These are phyloP conservation scores for Lutraria rhynchaena DNA, from an alignment of 1,140 invertebrate species.

Conservation along the genomic window DNA sequence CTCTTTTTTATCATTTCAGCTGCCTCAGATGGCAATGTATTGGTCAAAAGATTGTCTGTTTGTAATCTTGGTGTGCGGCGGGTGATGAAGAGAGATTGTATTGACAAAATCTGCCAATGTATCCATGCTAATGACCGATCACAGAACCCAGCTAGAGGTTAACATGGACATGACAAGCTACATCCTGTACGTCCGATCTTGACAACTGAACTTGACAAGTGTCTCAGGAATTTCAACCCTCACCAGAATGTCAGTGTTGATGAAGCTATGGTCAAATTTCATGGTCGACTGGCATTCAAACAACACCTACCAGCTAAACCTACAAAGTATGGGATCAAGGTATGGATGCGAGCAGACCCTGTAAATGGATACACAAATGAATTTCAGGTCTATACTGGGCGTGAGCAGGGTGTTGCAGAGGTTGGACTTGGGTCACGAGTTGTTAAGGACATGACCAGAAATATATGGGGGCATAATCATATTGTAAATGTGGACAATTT, in stretches of 20 bases:
- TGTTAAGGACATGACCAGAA: neutral
- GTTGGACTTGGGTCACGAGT: slow-evolving; percentile 6
- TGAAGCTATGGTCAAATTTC: slow-evolving; percentile 55
- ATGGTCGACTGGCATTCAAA: slow-evolving; percentile 50
- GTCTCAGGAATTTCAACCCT: slow-evolving; percentile 6
- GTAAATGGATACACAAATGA: slow-evolving; percentile 43
- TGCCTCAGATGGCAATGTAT: slow-evolving; percentile 1
- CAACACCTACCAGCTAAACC: slow-evolving; percentile 57
- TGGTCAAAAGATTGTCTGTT: slow-evolving; percentile 13
- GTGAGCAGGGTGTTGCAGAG: neutral
- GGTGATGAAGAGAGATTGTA: slow-evolving; percentile 36
- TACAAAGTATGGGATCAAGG: slow-evolving; percentile 49
- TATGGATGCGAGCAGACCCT: slow-evolving; percentile 48
- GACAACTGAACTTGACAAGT: neutral
- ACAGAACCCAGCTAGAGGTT: slow-evolving; percentile 5
- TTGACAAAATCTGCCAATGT: slow-evolving; percentile 23
- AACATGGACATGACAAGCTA: slow-evolving; percentile 16
- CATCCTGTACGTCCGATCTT: slow-evolving; percentile 2
- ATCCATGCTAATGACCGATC: slow-evolving; percentile 20
- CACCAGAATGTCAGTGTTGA: slow-evolving; percentile 42
- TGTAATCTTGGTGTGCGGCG: neutral
- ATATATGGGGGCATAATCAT: slow-evolving; percentile 8
- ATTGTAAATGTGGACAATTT: slow-evolving; percentile 21
- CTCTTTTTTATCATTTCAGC: neutral
- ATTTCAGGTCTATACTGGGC: slow-evolving; percentile 34